Base-by-base conservation (phyloP, 2,888 invertebrate species). In the Aspidiotus rigidus region DNA sequence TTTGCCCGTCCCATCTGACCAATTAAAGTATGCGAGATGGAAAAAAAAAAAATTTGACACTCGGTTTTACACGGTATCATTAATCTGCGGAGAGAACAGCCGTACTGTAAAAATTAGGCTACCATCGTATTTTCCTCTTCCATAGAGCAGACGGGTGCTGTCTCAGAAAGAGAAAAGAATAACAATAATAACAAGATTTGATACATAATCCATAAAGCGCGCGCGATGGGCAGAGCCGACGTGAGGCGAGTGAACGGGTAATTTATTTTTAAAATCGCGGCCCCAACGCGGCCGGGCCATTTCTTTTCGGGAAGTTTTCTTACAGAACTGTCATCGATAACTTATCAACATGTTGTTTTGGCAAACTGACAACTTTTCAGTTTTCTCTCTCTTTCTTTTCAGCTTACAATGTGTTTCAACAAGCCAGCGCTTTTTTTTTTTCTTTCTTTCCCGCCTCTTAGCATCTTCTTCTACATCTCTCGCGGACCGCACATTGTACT, bases 311-410 rank as follows among this genome's bases (percentile, higher is more conserved):
- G 39, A 59, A 59, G 59, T 60, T 66, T 59, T 60, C 44, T 44
- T 59, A 13, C 59, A 66, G 49, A 66, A 66, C 66, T 66, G 66
- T 66, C 66, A 66, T 66, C 66, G 66, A 66, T 66, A 66, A 66
- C 60, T 66, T 59, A 66, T 66, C 66, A 66, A 66, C 66, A 66
- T 59, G 66, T 66, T 28, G 53, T 44, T 41, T 59, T 66, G 66
- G 66, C 66, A 66, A 59, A 16, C 16, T 41, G 66, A 57, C 66
- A 66, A 64, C n/a, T 49, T 49, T n/a, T 49, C 49, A 49, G 10
- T 49, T 28, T 28, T 28, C 28, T 28, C 28, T 28, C 28, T 28
- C 28, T 28, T 28, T 28, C 28, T 28, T 28, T 28, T 28, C 28
- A 28, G 28, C 28, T 28, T 28, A 28, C 28, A 28, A 28, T 28